These are phyloP conservation scores for Hypselothyrea guttata DNA, from an alignment of 2,888 invertebrate genomes.

Conservation along the genomic window DNA sequence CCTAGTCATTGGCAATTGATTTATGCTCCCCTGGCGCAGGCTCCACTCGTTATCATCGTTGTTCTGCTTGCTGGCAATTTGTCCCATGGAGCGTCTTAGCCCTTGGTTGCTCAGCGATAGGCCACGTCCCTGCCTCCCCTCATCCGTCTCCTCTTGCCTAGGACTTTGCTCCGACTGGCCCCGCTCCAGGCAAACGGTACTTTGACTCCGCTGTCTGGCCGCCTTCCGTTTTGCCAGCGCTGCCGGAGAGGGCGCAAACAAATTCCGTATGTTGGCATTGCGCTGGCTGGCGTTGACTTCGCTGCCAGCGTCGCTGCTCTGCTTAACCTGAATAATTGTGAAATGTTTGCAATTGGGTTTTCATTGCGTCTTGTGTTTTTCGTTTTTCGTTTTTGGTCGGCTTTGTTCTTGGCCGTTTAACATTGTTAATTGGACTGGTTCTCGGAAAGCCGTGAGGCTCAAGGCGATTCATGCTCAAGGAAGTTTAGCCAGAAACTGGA, in stretches of 20 bases:
- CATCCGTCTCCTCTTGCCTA: slow-evolving; percentile 1
- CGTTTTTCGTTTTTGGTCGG: slow-evolving; percentile 24
- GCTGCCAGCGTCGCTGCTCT: slow-evolving; percentile 38
- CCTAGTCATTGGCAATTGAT: slow-evolving; percentile 68
- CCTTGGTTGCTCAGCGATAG: slow-evolving; percentile 27
- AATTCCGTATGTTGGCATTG: slow-evolving; percentile 76
- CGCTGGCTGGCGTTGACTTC: slow-evolving; percentile 64
- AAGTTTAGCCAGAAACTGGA: slow-evolving; percentile 17
- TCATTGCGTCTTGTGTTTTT: slow-evolving; percentile 28
- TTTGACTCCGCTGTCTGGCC: slow-evolving; percentile 60
- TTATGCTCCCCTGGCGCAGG: slow-evolving; percentile 45
- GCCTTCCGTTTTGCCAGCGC: slow-evolving; percentile 54
- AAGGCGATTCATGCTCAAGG: slow-evolving; percentile 43
- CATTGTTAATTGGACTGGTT: slow-evolving; percentile 57
- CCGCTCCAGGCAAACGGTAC: slow-evolving; percentile 63
- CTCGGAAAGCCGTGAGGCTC: slow-evolving; percentile 32
- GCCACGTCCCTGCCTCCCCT: slow-evolving; percentile 5
- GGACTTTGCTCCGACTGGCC: slow-evolving; percentile 17
- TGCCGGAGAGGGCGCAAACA: slow-evolving; percentile 68
- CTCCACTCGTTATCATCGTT: slow-evolving; percentile 40
- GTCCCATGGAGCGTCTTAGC: slow-evolving; percentile 64
- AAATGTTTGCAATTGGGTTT: slow-evolving; percentile 54
- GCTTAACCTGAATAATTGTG: slow-evolving; percentile 75
- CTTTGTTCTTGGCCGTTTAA: slow-evolving; percentile 46
- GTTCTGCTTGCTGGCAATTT: slow-evolving; percentile 54